phyloP scores from a whole-genome alignment of 1,140 invertebrate species.

The Stegodyphus dumicola region DNA sequence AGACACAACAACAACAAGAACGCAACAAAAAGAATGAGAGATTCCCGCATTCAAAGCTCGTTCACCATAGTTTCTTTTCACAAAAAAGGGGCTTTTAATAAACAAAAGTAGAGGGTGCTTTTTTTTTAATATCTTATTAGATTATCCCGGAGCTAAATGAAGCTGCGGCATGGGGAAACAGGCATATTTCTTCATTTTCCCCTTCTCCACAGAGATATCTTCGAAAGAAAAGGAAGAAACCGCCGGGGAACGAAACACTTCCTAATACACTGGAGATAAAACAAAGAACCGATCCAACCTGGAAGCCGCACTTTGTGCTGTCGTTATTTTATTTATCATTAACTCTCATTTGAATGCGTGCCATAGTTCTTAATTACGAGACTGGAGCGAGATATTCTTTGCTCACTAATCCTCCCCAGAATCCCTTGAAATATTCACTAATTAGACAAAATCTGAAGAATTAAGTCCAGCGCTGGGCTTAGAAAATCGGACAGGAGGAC shows the following conservation, averaged over 20 bases:
- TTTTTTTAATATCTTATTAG: slow-evolving; percentile 57
- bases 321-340: slow-evolving; percentile 60
- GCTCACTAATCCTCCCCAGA: slow-evolving; percentile 42
- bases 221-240: slow-evolving; percentile 6
- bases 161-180: neutral
- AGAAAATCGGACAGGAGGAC: slow-evolving; percentile 50
- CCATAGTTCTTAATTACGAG: slow-evolving; percentile 61
- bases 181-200: slow-evolving; percentile 57
- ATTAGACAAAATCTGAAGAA: slow-evolving; percentile 62
- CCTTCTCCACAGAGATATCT: slow-evolving; percentile 2
- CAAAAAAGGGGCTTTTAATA: slow-evolving; percentile 58
- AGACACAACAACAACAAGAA: neutral
- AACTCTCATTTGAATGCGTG: slow-evolving; percentile 55
- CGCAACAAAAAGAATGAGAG: neutral
- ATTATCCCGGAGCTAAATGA: slow-evolving; percentile 56
- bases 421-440: slow-evolving; percentile 61
- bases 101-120: slow-evolving; percentile 44
- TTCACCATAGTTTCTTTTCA: slow-evolving; percentile 32
- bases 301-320: slow-evolving; percentile 34
- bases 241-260: slow-evolving; percentile 16
- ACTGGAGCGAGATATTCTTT: slow-evolving; percentile 24
- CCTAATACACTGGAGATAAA: slow-evolving; percentile 32
- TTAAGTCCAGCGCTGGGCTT: slow-evolving; percentile 56
- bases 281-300: slow-evolving; percentile 29
- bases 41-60: slow-evolving; percentile 41